These are phyloP conservation scores for Campaea margaritaria DNA, from an alignment of 2,888 invertebrate species.

Conservation along the genomic window DNA sequence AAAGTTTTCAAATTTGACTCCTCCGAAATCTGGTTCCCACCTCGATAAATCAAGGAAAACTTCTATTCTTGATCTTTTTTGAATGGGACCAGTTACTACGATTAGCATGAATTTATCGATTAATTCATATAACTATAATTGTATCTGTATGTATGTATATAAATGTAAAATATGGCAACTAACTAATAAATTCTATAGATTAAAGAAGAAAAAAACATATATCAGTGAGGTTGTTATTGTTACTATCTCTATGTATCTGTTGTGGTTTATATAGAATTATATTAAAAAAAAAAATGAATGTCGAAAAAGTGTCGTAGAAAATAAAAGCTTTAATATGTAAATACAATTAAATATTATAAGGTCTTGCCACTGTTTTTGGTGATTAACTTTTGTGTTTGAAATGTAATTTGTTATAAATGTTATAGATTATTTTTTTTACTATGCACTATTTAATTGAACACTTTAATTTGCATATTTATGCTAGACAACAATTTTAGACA, in stretches of 20 bases:
- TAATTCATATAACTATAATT: not conserved
- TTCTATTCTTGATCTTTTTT: no score
- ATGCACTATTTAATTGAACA: slow-evolving; percentile 35
- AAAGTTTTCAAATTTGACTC: no score
- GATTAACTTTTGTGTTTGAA: slow-evolving; percentile 18
- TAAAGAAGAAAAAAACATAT: no score
- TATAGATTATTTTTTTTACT: slow-evolving; percentile 6
- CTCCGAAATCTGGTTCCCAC: not conserved
- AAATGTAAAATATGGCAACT: no score
- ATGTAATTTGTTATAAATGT: slow-evolving; percentile 29
- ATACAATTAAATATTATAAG: slow-evolving; percentile 2
- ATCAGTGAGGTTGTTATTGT: not conserved
- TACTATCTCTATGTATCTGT: not conserved
- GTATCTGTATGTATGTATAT: no score
- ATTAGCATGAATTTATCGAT: not conserved
- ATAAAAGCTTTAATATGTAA: slow-evolving; percentile 31
- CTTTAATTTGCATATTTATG: slow-evolving; percentile 4
- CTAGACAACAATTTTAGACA: no score
- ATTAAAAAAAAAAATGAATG: not conserved
- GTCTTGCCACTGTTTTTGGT: slow-evolving; percentile 35
- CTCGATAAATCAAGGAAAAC: not conserved
- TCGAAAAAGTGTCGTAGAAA: slow-evolving; percentile 22
- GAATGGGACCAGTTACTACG: not conserved
- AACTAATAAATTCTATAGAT: no score
- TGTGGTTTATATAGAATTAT: not conserved